A percentile compares a stretch with the other conserved stretches of the same genome.
phyloP scores from a whole-genome alignment of 2,888 invertebrate species.

The Phortica magna region DNA sequence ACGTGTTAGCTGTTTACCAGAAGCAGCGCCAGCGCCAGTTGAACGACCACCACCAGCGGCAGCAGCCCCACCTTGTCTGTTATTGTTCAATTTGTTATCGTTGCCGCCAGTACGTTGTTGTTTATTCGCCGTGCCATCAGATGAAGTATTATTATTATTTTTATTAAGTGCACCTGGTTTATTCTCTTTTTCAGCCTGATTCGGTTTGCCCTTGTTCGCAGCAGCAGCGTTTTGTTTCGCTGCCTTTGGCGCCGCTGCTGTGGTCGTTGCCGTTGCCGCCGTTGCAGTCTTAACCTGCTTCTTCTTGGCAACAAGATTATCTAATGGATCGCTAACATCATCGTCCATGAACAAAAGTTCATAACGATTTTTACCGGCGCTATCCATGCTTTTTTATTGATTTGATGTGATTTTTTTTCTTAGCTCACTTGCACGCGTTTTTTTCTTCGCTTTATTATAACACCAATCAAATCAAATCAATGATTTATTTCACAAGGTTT shows the following conservation, averaged over 20 bases:
- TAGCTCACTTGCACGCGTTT: slow-evolving; percentile 18
- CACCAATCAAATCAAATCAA: slow-evolving; percentile 33
- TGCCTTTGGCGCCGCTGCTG: slow-evolving; percentile 51
- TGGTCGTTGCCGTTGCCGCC: slow-evolving; percentile 49
- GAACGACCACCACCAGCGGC: slow-evolving; percentile 47
- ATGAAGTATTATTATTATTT: slow-evolving; percentile 70
- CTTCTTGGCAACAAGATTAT: slow-evolving; percentile 76
- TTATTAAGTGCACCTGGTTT: slow-evolving; percentile 76
- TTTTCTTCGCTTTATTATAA: slow-evolving; percentile 39
- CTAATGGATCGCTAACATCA: slow-evolving; percentile 78
- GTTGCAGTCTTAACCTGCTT: slow-evolving; percentile 66
- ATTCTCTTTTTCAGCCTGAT: slow-evolving; percentile 77
- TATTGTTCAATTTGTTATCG: slow-evolving; percentile 58
- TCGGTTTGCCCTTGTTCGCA: slow-evolving; percentile 64
- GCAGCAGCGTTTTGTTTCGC: slow-evolving; percentile 49
- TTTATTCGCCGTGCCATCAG: slow-evolving; percentile 8
- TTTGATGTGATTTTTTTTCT: slow-evolving; percentile 34
- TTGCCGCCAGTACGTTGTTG: slow-evolving; percentile 38
- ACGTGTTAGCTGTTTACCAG: slow-evolving; percentile 48
- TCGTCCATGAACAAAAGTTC: slow-evolving; percentile 78
- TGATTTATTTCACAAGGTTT: slow-evolving; percentile 58
- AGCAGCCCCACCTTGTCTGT: slow-evolving; percentile 65
- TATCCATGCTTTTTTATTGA: slow-evolving; percentile 72
- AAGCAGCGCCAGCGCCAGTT: slow-evolving; percentile 51
- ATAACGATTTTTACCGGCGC: slow-evolving; percentile 78